Conservation (phyloP, 2,888 invertebrate genomes). For the Nomada fabriciana region DNA sequence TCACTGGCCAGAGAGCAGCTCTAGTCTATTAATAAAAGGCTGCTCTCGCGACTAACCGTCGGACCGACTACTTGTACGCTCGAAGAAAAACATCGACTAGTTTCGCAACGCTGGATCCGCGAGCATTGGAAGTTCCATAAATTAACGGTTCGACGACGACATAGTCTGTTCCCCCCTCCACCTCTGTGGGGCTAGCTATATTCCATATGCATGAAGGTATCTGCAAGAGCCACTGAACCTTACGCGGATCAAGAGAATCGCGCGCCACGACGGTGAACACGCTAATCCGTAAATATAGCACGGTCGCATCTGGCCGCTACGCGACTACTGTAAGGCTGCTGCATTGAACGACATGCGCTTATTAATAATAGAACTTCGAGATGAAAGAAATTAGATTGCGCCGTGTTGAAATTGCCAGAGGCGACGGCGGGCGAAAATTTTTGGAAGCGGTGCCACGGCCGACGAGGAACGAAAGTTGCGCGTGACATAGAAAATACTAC, state of each 20-base stretch:
- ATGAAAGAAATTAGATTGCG: neutral
- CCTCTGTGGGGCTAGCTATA: neutral
- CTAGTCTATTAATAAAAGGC: conserved; percentile 76
- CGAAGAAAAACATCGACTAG: conserved; percentile 50
- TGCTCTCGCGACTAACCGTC: conserved; percentile 58
- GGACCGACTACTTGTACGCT: conserved; percentile 47
- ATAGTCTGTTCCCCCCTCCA: neutral
- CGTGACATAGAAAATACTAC: too few relatives aligned
- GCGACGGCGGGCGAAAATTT: neutral
- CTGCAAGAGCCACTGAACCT: conserved; percentile 28
- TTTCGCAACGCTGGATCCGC: conserved; percentile 67
- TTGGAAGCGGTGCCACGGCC: neutral
- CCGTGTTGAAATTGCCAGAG: neutral
- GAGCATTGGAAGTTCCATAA: conserved; percentile 23
- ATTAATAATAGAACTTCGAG: conserved; percentile 13
- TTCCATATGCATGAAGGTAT: neutral
- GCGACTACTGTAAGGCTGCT: neutral
- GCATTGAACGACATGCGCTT: neutral
- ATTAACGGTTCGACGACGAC: conserved; percentile 1
- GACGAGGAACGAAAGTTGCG: neutral
- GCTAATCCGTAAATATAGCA: too few relatives aligned
- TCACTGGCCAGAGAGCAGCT: conserved; percentile 63
- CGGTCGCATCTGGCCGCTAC: too few relatives aligned
- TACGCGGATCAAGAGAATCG: conserved; percentile 1
- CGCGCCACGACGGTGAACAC: neutral